Percentiles rank a stretch among this genome's conserved stretches.
Conservation (phyloP, 2,888 invertebrate genomes). For the Steromphala cineraria region DNA sequence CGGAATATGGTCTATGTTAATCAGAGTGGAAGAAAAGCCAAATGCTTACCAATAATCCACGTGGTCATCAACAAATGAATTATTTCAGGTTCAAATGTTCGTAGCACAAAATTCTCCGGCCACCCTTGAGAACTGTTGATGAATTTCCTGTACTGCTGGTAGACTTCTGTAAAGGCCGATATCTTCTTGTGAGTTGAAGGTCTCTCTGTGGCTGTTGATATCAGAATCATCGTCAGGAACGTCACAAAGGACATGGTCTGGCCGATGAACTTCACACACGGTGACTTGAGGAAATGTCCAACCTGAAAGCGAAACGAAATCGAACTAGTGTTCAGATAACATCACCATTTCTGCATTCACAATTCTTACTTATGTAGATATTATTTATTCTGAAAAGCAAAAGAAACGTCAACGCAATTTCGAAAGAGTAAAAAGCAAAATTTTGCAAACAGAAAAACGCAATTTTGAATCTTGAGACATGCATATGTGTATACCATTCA, state of each 20-base stretch:
- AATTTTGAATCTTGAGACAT: too few species aligned
- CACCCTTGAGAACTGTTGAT: slow-evolving; percentile 25
- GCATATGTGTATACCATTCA: too few species aligned
- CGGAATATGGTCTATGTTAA: too few species aligned
- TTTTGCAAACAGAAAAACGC: too few species aligned
- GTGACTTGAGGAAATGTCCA: slow-evolving; percentile 65
- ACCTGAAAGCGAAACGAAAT: slow-evolving; percentile 44
- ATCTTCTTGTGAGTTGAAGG: slow-evolving; percentile 36
- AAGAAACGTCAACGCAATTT: too few species aligned
- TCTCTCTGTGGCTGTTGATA: slow-evolving; percentile 56
- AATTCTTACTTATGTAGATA: too few species aligned
- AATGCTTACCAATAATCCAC: slow-evolving; percentile 54
- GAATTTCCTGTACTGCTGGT: slow-evolving; percentile 13
- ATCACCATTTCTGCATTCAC: too few species aligned
- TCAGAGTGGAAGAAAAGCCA: neutral
- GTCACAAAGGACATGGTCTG: slow-evolving; percentile 68
- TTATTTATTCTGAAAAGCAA: too few species aligned
- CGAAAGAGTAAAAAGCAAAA: too few species aligned
- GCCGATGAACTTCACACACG: slow-evolving; percentile 70
- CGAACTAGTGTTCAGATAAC: neutral
- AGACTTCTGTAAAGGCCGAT: slow-evolving; percentile 32
- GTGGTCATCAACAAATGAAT: slow-evolving; percentile 54
- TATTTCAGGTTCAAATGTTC: slow-evolving; percentile 51
- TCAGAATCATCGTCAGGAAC: slow-evolving; percentile 65
- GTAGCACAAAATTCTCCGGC: slow-evolving; percentile 49